Percentiles rank a stretch among this genome's conserved stretches.
phyloP scores from a whole-genome alignment of 2,888 invertebrate genomes.

The Epinotia bilunana region DNA sequence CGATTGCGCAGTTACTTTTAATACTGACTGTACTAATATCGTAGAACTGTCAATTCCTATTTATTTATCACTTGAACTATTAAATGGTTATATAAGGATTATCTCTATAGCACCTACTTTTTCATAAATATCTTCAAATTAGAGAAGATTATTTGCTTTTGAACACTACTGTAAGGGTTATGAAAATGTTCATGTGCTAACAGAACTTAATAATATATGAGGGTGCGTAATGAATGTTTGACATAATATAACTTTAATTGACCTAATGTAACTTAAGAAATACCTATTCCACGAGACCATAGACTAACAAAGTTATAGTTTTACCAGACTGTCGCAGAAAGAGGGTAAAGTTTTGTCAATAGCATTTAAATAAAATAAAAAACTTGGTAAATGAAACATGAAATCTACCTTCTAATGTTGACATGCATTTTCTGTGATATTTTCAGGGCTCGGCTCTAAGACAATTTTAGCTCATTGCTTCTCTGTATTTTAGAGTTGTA shows the following conservation, averaged over 20 bases:
- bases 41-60: not conserved
- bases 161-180: not conserved
- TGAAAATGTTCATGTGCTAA: not conserved
- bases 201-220: too few species aligned
- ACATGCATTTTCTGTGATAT: conserved; percentile 16
- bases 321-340: not conserved
- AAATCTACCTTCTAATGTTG: not conserved
- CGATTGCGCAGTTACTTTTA: too few species aligned
- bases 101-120: too few species aligned
- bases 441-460: conserved; percentile 15
- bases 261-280: not conserved
- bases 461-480: conserved; percentile 1
- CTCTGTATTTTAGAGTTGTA: not conserved
- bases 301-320: not conserved
- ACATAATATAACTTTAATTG: not conserved
- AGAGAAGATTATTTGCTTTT: too few species aligned
- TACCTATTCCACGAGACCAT: not conserved
- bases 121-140: too few species aligned
- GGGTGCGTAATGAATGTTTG: too few species aligned
- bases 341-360: not conserved
- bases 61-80: not conserved
- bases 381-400: not conserved
- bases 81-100: not conserved
- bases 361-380: not conserved
- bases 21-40: not conserved